Base-by-base conservation (phyloP, 2,797 vertebrate genomes). In the Ceryle rudis region DNA sequence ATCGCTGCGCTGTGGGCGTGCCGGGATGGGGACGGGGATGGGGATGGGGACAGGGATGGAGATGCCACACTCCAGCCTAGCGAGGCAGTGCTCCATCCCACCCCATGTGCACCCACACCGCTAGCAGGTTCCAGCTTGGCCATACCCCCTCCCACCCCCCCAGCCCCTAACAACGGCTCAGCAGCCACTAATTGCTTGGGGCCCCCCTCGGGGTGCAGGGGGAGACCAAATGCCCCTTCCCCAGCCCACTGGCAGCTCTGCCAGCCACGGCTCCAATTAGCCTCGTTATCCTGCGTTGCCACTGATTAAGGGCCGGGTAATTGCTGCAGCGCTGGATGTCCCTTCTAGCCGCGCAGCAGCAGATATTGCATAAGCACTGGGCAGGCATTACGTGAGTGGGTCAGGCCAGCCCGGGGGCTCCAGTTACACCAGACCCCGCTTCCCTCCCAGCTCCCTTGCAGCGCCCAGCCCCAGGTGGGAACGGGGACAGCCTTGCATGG, bases 221-320 rank as follows among this genome's bases (percentile, higher is more conserved):
- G 37, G 61, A 75, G 75, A 31, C 47, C 12, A 5, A 78, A 44
- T 4, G 25, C 55, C 49, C 78, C 67, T 79, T 92, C 85, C 62
- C 47, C 7, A 3, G 58, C 57, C 67, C 26, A 13, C 55, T 11
- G 1, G 67, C 77, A 85, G 93, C 88, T 83, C 88, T 57, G 73
- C 72, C 49, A 29, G 71, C 49, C 90, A 12, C 16, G 11, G 67
- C 37, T 90, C 92, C 89, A 95, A 93, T 94, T 90, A 96, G 89
- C 92, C 73, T 78, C 21, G 26, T 89, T 89, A 84, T 74, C 74
- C 95, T 17, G 84, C 37, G 11, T 69, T 4, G 41, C 71, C 21
- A 13, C 73, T 82, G 90, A 86, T 81, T 58, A 89, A 92, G 92
- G 92, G 74, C 88, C 7, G 25, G 52, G 88, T 93, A 93, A 93